Conservation (phyloP, 2,113 vertebrate genomes). For the Hippopotamus amphibius region DNA sequence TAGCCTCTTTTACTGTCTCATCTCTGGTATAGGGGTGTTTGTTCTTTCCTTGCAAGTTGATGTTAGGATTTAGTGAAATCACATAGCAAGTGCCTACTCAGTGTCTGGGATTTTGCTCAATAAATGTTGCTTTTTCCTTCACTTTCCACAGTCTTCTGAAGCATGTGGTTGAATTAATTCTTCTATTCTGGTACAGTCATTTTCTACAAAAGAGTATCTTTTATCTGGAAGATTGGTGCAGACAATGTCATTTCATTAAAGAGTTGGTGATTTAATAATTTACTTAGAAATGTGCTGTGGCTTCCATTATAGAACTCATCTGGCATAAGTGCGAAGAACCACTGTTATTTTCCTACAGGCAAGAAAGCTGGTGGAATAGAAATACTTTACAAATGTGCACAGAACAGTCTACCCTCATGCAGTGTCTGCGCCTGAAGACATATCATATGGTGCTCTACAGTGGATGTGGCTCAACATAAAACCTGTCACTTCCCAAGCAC, state of each 20-base stretch:
- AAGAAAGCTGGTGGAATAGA: conserved; percentile 42
- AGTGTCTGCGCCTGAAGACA: conserved; percentile 38
- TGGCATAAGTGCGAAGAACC: not conserved
- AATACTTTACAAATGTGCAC: conserved; percentile 60
- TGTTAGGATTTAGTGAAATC: conserved; percentile 26
- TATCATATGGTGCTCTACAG: not conserved
- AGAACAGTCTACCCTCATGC: conserved; percentile 30
- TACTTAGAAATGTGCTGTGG: conserved; percentile 50
- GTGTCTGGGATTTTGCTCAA: conserved; percentile 9
- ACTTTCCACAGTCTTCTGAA: conserved; percentile 28
- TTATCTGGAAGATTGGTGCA: conserved; percentile 59
- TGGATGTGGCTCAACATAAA: conserved; percentile 56
- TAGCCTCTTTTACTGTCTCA: not conserved
- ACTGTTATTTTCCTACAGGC: conserved; percentile 46
- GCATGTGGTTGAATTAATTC: not conserved
- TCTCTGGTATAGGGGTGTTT: not conserved
- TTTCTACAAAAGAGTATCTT: conserved; percentile 43
- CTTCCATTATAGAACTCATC: conserved; percentile 59
- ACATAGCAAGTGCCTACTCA: not conserved
- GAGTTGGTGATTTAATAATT: conserved; percentile 69
- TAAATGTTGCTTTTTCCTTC: conserved; percentile 31
- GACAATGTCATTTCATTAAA: conserved; percentile 74
- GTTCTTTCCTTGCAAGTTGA: not conserved
- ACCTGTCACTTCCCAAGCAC: conserved; percentile 51
- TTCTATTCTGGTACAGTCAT: not conserved